Base-by-base conservation (phyloP, 2,888 invertebrate genomes). In the Agriopis aurantiaria region DNA sequence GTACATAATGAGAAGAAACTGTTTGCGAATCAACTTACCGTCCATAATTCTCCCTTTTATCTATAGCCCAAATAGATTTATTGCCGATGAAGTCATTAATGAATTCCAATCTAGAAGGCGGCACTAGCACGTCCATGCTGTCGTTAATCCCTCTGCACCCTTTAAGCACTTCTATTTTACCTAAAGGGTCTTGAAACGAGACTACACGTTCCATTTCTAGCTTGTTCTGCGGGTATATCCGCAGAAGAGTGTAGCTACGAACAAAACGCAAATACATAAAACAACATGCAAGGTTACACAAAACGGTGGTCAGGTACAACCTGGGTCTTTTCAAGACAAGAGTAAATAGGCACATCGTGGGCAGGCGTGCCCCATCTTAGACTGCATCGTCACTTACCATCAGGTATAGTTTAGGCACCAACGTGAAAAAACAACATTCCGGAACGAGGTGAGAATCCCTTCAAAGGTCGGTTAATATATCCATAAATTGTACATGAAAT, bases 81-180 rank as follows among this genome's bases (percentile, higher is more conserved):
- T 53, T 46, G 1, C 74, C 71, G 0, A 88, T 86, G 23, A 86
- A 89, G 0, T 86, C 73, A n/a, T 85, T 65, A 1, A 92, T 66
- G 33, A 73, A 80, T 0, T 73, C 69, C 53, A 87, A 58, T 7
- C 79, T 80, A 2, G 78, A 68, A 0, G 83, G 80, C 0, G 92
- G 88, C 8, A 92, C 91, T 69, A 94, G 77, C 0, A 93, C 53
- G 68, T 94, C 93, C 0, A 89, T 75, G 23, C 88, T 91, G 74
- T 93, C 93, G 60, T 93, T 90, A 46, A 85, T 65, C 0, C 86
- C 90, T 41, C 88, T 79, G 64, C 89, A 87, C 12, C 72, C 78
- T 75, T 93, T 93, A 49, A 93, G 65, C 0, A 92, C 77, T 71
- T 91, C 88, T 10, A 92, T 69, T 17, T 78, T 69, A 40, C 79